Base-by-base conservation (phyloP, 2,888 invertebrate genomes). In the Andrena hattorfiana region DNA sequence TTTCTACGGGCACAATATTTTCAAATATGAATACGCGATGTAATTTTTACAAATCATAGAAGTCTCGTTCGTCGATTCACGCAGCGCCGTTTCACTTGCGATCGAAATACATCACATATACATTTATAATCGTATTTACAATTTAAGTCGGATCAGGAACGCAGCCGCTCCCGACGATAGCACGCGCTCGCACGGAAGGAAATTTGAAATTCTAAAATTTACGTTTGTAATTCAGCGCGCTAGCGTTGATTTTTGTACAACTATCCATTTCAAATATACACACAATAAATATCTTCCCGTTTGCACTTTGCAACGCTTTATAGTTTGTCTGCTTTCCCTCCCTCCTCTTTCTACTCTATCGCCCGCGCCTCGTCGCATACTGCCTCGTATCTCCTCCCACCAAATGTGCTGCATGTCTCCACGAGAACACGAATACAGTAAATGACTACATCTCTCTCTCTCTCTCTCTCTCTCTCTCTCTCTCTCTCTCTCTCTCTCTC, bases 61-160 rank as follows among this genome's bases (percentile, higher is more conserved):
- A n/a, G 35, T 42, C 48, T 49, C 59, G 75, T 26, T 60, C 66
- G 16, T 2, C 49, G 56, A 32, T 20, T 48, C 6, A 26, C 75
- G 32, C 20, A 42, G 20, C 13, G 42, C 30, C 13, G 63, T 28
- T 28, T 66, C 56, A 20, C 48, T 54, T 26, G 23, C 35, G 51
- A 42, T 10, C 20, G 20, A 63, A 59, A 76, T 75, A 42, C 67
- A 78, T 78, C 49, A 35, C 76, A 73, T 77, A 16, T 73, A 56
- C 70, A 60, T 49, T 42, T 49, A 66, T 23, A 13, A 80, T 67
- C 62, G 42, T 81, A 81, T 81, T 80, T 81, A 81, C 73, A 81
- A 81, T 63, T 72, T 54, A 32, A 26, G 60, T 35, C 13, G 20
- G 49, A 23, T 51, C 16, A n/a, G 1, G 13, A 42, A 32, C 23